Percentiles rank a stretch among this genome's conserved stretches.
Conservation (phyloP, 2,797 vertebrate species). For the Hirundo rustica region DNA sequence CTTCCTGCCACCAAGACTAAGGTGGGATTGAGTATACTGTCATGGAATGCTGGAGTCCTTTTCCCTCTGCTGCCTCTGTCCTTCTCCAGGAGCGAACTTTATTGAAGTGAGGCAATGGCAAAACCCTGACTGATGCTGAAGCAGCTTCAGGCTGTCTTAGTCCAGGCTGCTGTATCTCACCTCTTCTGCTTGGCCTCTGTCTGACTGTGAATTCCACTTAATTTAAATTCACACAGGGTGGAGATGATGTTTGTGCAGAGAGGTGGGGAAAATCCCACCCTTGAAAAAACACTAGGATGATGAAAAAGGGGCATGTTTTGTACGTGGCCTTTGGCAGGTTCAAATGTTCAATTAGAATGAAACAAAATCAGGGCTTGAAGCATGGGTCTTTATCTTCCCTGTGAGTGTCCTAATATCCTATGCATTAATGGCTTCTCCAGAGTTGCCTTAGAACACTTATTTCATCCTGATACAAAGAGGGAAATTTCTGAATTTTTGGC, state of each 20-base stretch:
- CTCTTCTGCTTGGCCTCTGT: background rate
- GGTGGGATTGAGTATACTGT: background rate
- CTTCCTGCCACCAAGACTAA: background rate
- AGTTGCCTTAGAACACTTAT: conserved; percentile 8
- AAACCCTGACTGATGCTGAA: background rate
- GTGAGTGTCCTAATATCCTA: background rate
- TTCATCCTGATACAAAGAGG: conserved; percentile 32
- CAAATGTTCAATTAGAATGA: background rate
- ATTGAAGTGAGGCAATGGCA: background rate
- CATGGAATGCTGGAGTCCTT: background rate
- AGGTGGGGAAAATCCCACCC: background rate
- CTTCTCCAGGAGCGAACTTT: background rate
- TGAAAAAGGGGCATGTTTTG: background rate
- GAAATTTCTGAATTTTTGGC: conserved; percentile 53
- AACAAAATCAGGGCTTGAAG: background rate
- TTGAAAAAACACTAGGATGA: background rate
- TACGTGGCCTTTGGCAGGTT: background rate
- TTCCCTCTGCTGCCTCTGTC: background rate
- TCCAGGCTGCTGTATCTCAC: background rate
- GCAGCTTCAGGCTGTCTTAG: background rate
- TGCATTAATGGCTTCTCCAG: background rate
- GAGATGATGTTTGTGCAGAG: background rate
- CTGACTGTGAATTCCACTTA: background rate
- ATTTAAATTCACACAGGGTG: background rate
- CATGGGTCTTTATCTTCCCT: background rate